phyloP scores from a whole-genome alignment of 1,140 invertebrate species.

The Branchinecta lynchi region DNA sequence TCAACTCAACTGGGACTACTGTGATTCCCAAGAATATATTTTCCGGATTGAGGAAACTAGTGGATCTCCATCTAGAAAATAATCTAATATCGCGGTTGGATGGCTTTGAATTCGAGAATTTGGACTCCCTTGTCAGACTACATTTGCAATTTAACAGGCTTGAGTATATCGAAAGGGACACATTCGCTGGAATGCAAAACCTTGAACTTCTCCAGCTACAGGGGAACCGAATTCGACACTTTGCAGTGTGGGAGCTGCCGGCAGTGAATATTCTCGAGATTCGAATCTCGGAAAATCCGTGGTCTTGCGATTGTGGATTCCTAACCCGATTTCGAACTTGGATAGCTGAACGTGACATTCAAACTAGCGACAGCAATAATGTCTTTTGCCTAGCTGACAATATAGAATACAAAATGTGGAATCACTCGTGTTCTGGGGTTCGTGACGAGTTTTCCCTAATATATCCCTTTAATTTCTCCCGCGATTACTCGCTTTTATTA shows the following conservation, averaged over 20 bases:
- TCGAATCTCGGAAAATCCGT: conserved; percentile 61
- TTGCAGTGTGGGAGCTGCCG: conserved; percentile 58
- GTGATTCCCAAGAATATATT: conserved; percentile 73
- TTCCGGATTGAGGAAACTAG: conserved; percentile 65
- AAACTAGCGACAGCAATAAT: conserved; percentile 35
- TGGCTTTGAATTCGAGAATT: conserved; percentile 64
- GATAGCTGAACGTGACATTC: conserved; percentile 46
- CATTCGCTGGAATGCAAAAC: conserved; percentile 52
- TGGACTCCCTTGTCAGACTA: conserved; percentile 37
- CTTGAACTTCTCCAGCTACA: conserved; percentile 55
- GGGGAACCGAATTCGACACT: conserved; percentile 54
- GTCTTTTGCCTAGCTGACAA: conserved; percentile 15
- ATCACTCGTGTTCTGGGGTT: conserved; percentile 39
- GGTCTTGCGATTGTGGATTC: conserved; percentile 73
- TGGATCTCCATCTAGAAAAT: conserved; percentile 62
- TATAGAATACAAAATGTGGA: neutral
- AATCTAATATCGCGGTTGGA: conserved; percentile 57
- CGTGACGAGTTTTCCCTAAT: neutral
- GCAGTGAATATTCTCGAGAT: conserved; percentile 49
- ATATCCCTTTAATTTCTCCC: neutral
- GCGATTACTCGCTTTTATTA: conserved; percentile 38
- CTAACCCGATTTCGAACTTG: conserved; percentile 58
- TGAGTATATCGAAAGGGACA: conserved; percentile 51
- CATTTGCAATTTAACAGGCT: conserved; percentile 51
- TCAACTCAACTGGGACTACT: conserved; percentile 71